These are phyloP conservation scores for Netelia virgata DNA, from an alignment of 2,888 invertebrate species.

Conservation along the genomic window DNA sequence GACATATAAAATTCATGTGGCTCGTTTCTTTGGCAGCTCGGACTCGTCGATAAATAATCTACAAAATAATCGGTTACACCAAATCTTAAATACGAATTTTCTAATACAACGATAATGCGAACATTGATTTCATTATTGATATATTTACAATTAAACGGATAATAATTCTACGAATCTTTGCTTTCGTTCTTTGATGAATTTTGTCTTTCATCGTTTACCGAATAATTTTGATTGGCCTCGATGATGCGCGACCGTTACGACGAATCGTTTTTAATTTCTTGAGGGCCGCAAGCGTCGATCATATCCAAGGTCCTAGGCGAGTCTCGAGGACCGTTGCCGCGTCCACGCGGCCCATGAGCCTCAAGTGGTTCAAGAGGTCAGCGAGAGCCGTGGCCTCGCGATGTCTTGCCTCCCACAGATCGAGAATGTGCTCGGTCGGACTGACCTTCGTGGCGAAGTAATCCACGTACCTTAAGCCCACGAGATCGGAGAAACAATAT, in stretches of 20 bases:
- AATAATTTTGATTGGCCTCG: constrained; percentile 51
- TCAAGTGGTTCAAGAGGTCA: constrained; percentile 92
- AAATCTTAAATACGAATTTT: constrained; percentile 41
- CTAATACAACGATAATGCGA: constrained; percentile 66
- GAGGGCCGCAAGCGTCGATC: constrained; percentile 44
- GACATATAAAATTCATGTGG: constrained; percentile 62
- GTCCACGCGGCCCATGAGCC: constrained; percentile 93
- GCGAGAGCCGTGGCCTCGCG: constrained; percentile 92
- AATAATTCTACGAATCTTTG: constrained; percentile 50
- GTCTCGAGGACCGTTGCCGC: constrained; percentile 91
- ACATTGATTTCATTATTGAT: constrained; percentile 69
- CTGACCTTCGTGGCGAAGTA: constrained; percentile 98
- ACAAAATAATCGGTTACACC: constrained; percentile 60
- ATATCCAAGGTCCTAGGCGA: constrained; percentile 79
- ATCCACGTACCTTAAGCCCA: constrained; percentile 89
- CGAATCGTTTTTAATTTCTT: constrained; percentile 56
- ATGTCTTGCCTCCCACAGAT: constrained; percentile 96
- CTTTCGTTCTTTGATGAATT: constrained; percentile 18
- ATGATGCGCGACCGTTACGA: constrained; percentile 20
- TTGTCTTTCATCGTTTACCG: constrained; percentile 6
- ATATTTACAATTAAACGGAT: constrained; percentile 75
- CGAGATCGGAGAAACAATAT: constrained; percentile 56
- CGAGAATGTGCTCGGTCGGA: constrained; percentile 96
- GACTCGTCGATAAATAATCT: constrained; percentile 54
- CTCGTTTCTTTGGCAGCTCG: constrained; percentile 56